Conservation (phyloP, 2,113 vertebrate genomes). For the Okapia johnstoni region DNA sequence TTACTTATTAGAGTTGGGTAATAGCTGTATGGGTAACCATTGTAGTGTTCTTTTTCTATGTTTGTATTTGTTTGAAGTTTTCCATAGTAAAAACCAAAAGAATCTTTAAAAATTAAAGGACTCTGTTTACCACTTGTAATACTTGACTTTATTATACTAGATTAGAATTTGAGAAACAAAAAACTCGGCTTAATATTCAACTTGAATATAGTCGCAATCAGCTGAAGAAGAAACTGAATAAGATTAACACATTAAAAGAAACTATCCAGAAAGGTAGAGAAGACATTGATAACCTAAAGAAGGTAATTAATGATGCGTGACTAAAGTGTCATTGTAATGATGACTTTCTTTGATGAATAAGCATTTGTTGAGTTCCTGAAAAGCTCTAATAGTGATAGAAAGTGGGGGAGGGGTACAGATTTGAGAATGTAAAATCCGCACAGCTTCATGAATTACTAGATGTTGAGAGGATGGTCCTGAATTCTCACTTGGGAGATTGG, state of each 20-base stretch:
- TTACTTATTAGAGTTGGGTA: neutral
- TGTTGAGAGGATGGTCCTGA: neutral
- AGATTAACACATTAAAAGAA: constrained; percentile 77
- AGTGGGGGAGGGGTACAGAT: neutral
- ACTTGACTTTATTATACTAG: constrained; percentile 77
- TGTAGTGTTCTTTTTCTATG: neutral
- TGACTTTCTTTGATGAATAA: neutral
- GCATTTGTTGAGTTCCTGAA: neutral
- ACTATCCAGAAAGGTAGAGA: constrained; percentile 79
- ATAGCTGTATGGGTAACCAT: neutral
- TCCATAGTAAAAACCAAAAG: neutral
- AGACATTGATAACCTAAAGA: constrained; percentile 73
- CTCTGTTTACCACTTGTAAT: neutral
- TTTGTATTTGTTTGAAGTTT: neutral
- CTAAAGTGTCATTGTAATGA: neutral
- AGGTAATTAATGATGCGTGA: constrained; percentile 76
- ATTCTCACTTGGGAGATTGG: neutral
- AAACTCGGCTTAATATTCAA: constrained; percentile 83
- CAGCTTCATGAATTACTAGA: neutral
- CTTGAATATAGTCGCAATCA: constrained; percentile 87
- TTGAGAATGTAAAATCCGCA: neutral
- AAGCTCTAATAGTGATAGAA: neutral
- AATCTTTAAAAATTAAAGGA: neutral
- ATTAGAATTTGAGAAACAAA: constrained; percentile 92
- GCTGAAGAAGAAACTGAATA: constrained; percentile 81